A percentile compares a stretch with the other conserved stretches of the same genome.
These are phyloP conservation scores for Argya squamiceps DNA, from an alignment of 2,797 vertebrate genomes.

Conservation along the genomic window DNA sequence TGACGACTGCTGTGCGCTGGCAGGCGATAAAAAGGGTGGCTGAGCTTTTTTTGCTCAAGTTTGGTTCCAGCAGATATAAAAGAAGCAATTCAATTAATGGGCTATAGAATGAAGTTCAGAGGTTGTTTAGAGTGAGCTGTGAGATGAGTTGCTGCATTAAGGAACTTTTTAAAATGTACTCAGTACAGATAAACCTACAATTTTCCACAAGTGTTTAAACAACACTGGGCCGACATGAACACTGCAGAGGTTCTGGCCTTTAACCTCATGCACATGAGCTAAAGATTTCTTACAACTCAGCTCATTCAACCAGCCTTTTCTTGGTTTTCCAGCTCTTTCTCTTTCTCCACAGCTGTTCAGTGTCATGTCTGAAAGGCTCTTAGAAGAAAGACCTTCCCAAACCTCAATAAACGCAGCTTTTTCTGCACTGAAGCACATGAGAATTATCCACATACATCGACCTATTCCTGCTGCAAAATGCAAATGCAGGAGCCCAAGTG, in stretches of 20 bases:
- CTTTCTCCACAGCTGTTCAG: not conserved
- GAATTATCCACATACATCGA: not conserved
- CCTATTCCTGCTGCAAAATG: not conserved
- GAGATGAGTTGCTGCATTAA: not conserved
- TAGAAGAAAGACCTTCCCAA: not conserved
- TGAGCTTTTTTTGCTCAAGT: slow-evolving; percentile 14
- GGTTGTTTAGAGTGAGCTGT: not conserved
- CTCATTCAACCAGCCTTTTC: not conserved
- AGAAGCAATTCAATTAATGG: slow-evolving; percentile 47
- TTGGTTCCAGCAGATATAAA: slow-evolving; percentile 49
- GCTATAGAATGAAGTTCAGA: not conserved
- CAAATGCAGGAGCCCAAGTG: accelerated
- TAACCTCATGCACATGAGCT: not conserved
- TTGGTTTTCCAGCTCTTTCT: not conserved
- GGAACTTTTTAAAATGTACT: too few species aligned
- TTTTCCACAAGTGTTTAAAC: not conserved
- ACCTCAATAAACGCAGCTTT: not conserved
- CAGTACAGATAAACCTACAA: not conserved
- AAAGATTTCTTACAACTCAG: not conserved
- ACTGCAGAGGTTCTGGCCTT: not conserved
- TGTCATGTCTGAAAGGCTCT: not conserved
- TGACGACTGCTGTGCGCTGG: slow-evolving; percentile 33
- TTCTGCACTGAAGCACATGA: not conserved
- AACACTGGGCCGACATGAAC: accelerated
- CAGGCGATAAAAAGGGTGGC: slow-evolving; percentile 44